These are phyloP conservation scores for Drosophila stalkeri DNA, from an alignment of 2,888 invertebrate species.

Conservation along the genomic window DNA sequence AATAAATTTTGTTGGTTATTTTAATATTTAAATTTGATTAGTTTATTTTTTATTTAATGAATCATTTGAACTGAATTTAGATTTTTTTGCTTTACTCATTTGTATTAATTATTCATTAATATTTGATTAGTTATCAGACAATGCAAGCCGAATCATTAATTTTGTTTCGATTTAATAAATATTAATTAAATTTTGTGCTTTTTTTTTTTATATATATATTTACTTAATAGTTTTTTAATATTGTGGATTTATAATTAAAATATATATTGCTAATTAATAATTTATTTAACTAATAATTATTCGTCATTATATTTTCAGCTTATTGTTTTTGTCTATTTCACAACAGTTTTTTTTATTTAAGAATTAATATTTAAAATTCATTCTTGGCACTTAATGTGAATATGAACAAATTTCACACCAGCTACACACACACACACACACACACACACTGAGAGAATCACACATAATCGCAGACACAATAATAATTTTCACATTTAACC, in stretches of 20 bases:
- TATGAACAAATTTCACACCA: slow-evolving; percentile 32
- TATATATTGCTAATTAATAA: neutral
- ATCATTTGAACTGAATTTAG: neutral
- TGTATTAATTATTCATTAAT: neutral
- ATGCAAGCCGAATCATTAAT: neutral
- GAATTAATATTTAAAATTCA: neutral
- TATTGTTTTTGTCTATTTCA: neutral
- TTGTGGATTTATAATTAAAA: neutral
- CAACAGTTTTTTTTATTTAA: neutral
- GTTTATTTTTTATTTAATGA: neutral
- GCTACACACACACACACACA: slow-evolving; percentile 37
- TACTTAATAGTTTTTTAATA: slow-evolving; percentile 3
- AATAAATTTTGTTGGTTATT: too few relatives aligned
- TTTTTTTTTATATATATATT: neutral
- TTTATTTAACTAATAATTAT: slow-evolving; percentile 3
- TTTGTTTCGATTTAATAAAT: neutral
- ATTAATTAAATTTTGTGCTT: neutral
- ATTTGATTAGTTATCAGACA: neutral
- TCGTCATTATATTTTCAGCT: neutral
- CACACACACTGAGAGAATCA: slow-evolving; percentile 34
- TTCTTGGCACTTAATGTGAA: slow-evolving; percentile 26
- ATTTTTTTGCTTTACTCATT: neutral
- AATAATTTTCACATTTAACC: slow-evolving; percentile 68
- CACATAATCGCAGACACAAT: slow-evolving; percentile 29
- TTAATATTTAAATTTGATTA: neutral